Conservation (phyloP, 1,140 invertebrate species). For the Nebria ingens region DNA sequence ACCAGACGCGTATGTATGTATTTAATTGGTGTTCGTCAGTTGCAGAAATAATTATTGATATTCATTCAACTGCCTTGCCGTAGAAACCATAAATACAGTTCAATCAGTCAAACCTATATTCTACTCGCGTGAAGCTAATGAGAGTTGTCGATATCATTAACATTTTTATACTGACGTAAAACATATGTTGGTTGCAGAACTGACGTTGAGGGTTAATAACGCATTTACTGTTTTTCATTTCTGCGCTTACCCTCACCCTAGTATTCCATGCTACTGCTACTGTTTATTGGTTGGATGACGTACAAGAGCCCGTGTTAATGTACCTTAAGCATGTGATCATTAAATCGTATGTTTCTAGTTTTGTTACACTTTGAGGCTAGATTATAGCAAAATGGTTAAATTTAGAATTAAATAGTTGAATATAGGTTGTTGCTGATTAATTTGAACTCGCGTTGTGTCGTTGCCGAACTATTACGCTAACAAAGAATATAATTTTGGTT, state of each 20-base stretch:
- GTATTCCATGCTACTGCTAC: neutral
- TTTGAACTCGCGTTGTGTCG: too few relatives aligned
- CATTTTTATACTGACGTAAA: neutral
- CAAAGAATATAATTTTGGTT: too few relatives aligned
- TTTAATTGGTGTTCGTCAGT: neutral
- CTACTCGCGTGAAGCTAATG: neutral
- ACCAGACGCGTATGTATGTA: neutral
- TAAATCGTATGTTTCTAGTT: neutral
- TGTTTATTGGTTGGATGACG: neutral
- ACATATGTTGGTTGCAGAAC: neutral
- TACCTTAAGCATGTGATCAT: neutral
- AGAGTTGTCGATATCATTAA: neutral
- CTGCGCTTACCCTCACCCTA: too few relatives aligned
- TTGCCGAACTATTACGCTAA: too few relatives aligned
- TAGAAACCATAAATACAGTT: neutral
- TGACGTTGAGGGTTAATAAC: neutral
- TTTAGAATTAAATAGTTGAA: too few relatives aligned
- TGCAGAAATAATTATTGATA: neutral
- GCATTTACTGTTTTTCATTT: neutral
- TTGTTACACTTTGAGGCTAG: too few relatives aligned
- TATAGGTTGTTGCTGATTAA: too few relatives aligned
- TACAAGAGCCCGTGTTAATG: neutral
- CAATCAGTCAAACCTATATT: neutral
- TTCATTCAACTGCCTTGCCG: neutral
- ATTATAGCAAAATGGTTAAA: too few relatives aligned